These are phyloP conservation scores for Thera britannica DNA, from an alignment of 2,888 invertebrate genomes.

Conservation along the genomic window DNA sequence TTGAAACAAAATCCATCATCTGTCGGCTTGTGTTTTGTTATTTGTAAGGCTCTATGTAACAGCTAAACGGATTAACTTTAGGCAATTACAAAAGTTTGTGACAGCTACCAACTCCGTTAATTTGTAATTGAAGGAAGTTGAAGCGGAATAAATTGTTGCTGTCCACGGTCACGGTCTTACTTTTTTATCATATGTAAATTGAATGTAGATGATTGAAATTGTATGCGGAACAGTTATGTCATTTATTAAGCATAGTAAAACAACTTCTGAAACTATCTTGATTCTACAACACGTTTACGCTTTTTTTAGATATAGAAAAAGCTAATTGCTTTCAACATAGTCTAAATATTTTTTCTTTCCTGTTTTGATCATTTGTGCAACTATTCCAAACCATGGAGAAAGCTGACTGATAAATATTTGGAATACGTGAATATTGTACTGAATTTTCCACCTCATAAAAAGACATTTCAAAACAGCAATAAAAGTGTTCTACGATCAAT, in stretches of 20 bases:
- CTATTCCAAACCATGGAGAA: too few species aligned
- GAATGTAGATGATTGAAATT: background rate
- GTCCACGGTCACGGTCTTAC: constrained; percentile 1
- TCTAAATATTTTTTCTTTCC: too few species aligned
- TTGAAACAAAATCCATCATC: background rate
- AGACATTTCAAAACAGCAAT: constrained; percentile 25
- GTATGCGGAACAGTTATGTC: too few species aligned
- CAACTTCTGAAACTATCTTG: too few species aligned
- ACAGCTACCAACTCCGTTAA: constrained; percentile 28
- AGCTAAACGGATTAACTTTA: constrained; percentile 28
- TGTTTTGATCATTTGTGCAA: too few species aligned
- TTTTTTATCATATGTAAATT: background rate
- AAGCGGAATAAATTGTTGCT: constrained; percentile 27
- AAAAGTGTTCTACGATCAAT: constrained; percentile 45
- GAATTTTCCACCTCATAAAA: constrained; percentile 15
- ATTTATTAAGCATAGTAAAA: too few species aligned
- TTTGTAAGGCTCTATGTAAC: constrained; percentile 16
- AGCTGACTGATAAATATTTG: too few species aligned
- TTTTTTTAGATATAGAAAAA: too few species aligned
- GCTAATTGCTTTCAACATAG: too few species aligned
- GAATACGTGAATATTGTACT: background rate
- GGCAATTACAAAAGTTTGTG: constrained; percentile 28
- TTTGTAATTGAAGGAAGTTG: constrained; percentile 34
- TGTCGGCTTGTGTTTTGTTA: constrained; percentile 2
- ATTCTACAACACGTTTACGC: too few species aligned